Conservation (phyloP, 2,797 vertebrate genomes). For the Oreortyx pictus region DNA sequence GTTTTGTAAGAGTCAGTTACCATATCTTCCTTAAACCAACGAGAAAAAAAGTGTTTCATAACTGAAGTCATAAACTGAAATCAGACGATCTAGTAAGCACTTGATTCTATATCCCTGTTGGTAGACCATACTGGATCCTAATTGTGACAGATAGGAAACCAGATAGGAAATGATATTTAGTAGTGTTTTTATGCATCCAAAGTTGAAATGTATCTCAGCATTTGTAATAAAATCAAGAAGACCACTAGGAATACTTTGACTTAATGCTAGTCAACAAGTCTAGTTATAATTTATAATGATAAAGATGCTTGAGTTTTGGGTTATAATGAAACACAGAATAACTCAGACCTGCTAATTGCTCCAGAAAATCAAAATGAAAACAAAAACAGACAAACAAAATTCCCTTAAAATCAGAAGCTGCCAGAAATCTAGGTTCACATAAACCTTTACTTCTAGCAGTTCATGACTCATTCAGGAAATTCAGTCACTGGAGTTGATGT, state of each 20-base stretch:
- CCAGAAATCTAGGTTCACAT: not conserved
- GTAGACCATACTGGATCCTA: not conserved
- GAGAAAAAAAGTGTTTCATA: not conserved
- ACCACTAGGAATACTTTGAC: not conserved
- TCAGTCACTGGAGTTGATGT: not conserved
- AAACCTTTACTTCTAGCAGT: not conserved
- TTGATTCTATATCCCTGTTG: not conserved
- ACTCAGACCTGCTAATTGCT: not conserved
- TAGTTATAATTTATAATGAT: not conserved
- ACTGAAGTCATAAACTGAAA: not conserved
- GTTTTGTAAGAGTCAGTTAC: not conserved
- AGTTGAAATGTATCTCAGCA: not conserved
- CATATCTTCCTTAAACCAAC: not conserved
- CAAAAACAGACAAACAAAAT: not conserved
- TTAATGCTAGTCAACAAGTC: not conserved
- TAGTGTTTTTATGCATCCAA: not conserved
- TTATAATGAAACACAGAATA: not conserved
- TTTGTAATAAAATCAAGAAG: not conserved
- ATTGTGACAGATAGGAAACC: not conserved
- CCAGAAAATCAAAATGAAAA: not conserved
- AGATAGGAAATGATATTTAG: not conserved
- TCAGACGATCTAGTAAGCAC: not conserved
- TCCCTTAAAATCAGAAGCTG: not conserved
- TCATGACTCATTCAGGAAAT: not conserved
- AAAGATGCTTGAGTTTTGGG: not conserved